phyloP scores from a whole-genome alignment of 2,113 vertebrate species.

The Gyps fulvus region DNA sequence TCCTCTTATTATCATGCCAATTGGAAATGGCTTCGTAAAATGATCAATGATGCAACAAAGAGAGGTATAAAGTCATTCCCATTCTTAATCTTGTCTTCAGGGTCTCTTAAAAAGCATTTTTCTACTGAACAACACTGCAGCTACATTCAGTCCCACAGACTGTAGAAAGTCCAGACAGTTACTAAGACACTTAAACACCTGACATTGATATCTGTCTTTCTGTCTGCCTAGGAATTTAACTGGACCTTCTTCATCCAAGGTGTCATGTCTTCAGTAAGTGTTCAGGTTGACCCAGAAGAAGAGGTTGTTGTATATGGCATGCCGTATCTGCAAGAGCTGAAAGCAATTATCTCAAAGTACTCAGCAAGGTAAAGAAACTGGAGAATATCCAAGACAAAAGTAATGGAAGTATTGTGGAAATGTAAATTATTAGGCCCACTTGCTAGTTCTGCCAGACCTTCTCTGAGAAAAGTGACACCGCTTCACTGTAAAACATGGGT shows the following conservation, averaged over 20 bases:
- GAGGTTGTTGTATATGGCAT: conserved; percentile 90
- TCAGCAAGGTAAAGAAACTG: conserved; percentile 79
- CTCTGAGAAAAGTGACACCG: not conserved
- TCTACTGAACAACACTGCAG: not conserved
- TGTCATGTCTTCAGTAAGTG: conserved; percentile 82
- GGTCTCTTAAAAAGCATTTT: not conserved
- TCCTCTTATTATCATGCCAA: not conserved
- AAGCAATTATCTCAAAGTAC: conserved; percentile 79
- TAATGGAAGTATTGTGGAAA: not conserved
- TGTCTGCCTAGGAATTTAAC: conserved; percentile 85
- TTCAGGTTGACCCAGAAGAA: conserved; percentile 79
- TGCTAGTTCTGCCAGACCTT: not conserved
- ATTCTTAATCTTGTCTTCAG: not conserved
- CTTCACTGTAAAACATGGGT: not conserved
- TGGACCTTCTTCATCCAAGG: conserved; percentile 91
- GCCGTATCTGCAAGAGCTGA: conserved; percentile 88
- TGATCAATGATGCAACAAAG: not conserved
- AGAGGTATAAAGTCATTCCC: not conserved
- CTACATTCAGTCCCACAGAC: not conserved
- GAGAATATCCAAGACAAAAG: not conserved
- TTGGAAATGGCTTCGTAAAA: not conserved
- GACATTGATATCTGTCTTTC: not conserved
- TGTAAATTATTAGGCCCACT: rapidly evolving
- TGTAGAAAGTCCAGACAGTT: not conserved
- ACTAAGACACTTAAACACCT: not conserved